phyloP scores from a whole-genome alignment of 2,113 vertebrate species.

The Myiagra hebetior region DNA sequence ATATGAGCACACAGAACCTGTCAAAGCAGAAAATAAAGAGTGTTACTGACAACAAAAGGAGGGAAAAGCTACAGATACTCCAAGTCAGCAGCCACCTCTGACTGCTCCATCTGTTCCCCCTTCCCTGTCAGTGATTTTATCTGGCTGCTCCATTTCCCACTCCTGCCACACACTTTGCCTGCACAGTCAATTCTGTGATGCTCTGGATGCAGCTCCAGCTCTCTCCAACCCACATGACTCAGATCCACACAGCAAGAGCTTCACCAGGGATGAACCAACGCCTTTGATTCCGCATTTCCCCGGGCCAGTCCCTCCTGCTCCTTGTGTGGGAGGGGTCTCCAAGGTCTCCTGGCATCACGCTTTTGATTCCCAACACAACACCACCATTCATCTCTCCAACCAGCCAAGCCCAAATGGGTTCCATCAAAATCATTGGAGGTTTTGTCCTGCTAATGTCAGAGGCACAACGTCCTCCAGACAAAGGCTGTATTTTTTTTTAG shows the following conservation, averaged over 20 bases:
- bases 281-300: not conserved
- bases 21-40: not conserved
- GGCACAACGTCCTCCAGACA: not conserved
- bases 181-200: not conserved
- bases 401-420: not conserved
- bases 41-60: not conserved
- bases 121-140: not conserved
- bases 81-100: not conserved
- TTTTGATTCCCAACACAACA: not conserved
- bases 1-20: slow-evolving; percentile 65
- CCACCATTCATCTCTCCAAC: slow-evolving; percentile 17
- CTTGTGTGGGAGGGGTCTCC: not conserved
- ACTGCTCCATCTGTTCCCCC: not conserved
- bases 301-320: not conserved
- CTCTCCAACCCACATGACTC: not conserved
- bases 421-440: not conserved
- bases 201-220: not conserved
- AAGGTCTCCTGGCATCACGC: not conserved
- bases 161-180: not conserved
- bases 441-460: slow-evolving; percentile 44
- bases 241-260: not conserved
- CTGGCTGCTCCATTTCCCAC: not conserved
- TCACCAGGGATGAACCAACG: not conserved
- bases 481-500: not conserved
- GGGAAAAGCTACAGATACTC: not conserved